Base-by-base conservation (phyloP, 1,140 invertebrate genomes). In the Panagrolaimus sp. region DNA sequence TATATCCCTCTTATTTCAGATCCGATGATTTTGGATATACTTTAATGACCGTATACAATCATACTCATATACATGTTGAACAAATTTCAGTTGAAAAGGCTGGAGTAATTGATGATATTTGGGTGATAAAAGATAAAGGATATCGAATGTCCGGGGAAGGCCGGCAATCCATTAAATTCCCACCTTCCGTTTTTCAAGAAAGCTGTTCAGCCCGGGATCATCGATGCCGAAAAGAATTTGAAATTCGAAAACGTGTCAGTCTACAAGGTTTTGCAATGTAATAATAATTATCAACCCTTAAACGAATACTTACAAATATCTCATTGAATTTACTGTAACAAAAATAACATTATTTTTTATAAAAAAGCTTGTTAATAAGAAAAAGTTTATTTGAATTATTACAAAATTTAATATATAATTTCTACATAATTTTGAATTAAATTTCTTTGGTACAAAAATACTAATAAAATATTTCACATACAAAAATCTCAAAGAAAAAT, bases 11-110 rank as follows among this genome's bases (percentile, higher is more conserved):
- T 87, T 7, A 38, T 38, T 38, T 38, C 32, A 38, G 89, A 26
- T 90, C 88, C 69, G 87, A 88, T 64, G 94, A 97, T 85, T 98
- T 97, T 86, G 94, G 95, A 14, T 98, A 93, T 83, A 91, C 92
- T 0, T 85, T 91, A 68, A 85, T 98, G 84, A 88, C 87, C 72
- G 89, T 89, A 1, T 85, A 88, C 75, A 96, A 97, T 84, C 84
- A 79, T 28, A 91, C 93, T 17, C 94, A 97, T 85, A 77, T 97
- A 5, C 88, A 92, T 81, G 84, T 95, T 67, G 91, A 96, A 84
- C 94, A 97, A 87, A 89, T 96, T n/a, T 94, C 93, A 1, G 92
- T 85, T 78, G 84, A 85, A 58, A 46, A 67, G 32, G 70, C n/a
- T 15, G 55, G 55, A 43, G 58, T 38, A 5, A 67, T 76, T 43